Percentiles rank a stretch among this genome's conserved stretches.
phyloP scores from a whole-genome alignment of 2,888 invertebrate species.

The Monopis laevigella region DNA sequence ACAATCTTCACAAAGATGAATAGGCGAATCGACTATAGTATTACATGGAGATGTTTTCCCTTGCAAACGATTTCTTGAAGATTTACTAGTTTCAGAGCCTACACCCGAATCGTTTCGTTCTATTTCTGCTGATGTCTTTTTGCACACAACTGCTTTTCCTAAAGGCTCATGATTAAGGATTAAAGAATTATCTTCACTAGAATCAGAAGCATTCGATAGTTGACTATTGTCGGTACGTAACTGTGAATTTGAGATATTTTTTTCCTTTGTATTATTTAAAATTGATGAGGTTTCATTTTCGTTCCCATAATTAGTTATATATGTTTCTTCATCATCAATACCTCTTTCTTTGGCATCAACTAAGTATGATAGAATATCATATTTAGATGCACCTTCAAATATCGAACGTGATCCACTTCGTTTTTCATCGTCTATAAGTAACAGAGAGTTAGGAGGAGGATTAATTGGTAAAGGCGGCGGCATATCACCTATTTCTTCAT shows the following conservation, averaged over 20 bases:
- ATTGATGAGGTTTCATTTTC: slow-evolving; percentile 59
- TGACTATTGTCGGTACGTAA: slow-evolving; percentile 78
- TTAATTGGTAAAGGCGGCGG: slow-evolving; percentile 83
- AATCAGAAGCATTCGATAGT: slow-evolving; percentile 84
- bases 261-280: slow-evolving; percentile 65
- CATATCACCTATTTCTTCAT: slow-evolving; percentile 78
- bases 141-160: slow-evolving; percentile 63
- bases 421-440: slow-evolving; percentile 75
- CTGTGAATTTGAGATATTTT: slow-evolving; percentile 56
- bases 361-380: slow-evolving; percentile 88
- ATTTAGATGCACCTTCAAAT: slow-evolving; percentile 86
- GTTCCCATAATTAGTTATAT: slow-evolving; percentile 69
- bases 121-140: slow-evolving; percentile 76
- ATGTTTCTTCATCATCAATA: slow-evolving; percentile 75
- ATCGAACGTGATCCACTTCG: slow-evolving; percentile 74
- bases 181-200: slow-evolving; percentile 83
- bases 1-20: slow-evolving; percentile 85
- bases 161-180: slow-evolving; percentile 67
- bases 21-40: slow-evolving; percentile 64
- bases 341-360: slow-evolving; percentile 87
- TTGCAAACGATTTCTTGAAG: slow-evolving; percentile 79
- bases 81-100: slow-evolving; percentile 90
- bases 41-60: slow-evolving; percentile 61
- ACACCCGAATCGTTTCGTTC: slow-evolving; percentile 94
- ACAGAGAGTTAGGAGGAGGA: slow-evolving; percentile 77